Base-by-base conservation (phyloP, 2,113 vertebrate genomes). In the Turnix velox region DNA sequence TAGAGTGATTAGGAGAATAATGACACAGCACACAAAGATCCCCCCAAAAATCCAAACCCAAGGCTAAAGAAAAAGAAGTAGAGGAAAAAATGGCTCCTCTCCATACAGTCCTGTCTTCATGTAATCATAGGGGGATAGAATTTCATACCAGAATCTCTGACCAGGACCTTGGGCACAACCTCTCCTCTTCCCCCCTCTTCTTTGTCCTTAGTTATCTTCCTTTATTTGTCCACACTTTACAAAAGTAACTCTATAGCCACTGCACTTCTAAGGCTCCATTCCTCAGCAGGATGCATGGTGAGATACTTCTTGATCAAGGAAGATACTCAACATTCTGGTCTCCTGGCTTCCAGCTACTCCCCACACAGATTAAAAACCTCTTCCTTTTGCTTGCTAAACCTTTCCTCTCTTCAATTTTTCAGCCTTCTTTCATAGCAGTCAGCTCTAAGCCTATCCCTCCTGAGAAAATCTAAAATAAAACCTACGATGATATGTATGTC, bases 381-480 rank as follows among this genome's bases (percentile, higher is more conserved):
- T 73, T 93, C n/a, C 49, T 84, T 88, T 75, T 1, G 1, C 16
- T 54, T 82, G 16, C 66, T 76, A 62, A 90, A 87, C 63, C 17
- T 48, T 82, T 92, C 46, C 33, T 93, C 43, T 31, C 66, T 88
- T 7, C 4, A 90, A 84, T 91, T 54, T 49, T 94, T 69, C 67
- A 90, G 63, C 17, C 69, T 76, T 61, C 69, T 71, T 87, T 89
- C 4, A 1, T 8, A 87, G 58, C 79, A 91, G 84, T 68, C 62
- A 94, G 74, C 62, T 72, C 58, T 69, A 91, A 49, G 58, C 25
- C 49, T 69, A 83, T 30, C 27, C 46, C 92, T 95, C 89, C n/a
- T 30, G 91, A 91, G 95, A 83, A 93, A 92, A 87, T 57, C 95
- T 95, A 79, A 91, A 93, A 87, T 92, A 89, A 95, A 67, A 68